These are phyloP conservation scores for Brachionus paranguensis DNA, from an alignment of 1,140 invertebrate species.

Conservation along the genomic window DNA sequence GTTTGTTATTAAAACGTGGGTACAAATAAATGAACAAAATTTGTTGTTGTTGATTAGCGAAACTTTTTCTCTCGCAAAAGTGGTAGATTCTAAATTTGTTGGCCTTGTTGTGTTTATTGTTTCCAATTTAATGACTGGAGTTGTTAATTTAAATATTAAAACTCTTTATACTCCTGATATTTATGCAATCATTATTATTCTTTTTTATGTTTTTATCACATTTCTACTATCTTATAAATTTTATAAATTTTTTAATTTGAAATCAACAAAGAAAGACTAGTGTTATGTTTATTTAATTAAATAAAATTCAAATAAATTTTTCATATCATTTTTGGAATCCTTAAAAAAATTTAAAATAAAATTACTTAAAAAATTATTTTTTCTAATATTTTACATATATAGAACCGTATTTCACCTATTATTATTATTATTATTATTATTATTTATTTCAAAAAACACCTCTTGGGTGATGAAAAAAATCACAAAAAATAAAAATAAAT, in stretches of 20 bases:
- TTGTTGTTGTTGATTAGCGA: neutral
- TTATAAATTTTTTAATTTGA: neutral
- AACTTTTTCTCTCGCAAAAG: neutral
- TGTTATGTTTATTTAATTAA: neutral
- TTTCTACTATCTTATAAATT: neutral
- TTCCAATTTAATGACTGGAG: conserved; percentile 71
- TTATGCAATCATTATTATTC: neutral
- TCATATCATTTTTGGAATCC: too few relatives aligned
- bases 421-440: too few relatives aligned
- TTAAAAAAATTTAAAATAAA: too few relatives aligned
- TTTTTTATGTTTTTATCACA: neutral
- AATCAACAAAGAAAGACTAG: neutral
- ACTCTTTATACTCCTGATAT: neutral
- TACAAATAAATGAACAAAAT: neutral
- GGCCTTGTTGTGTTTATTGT: conserved; percentile 71
- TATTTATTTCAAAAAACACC: too few relatives aligned
- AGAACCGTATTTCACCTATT: too few relatives aligned
- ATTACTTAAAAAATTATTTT: too few relatives aligned
- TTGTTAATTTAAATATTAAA: conserved; percentile 63
- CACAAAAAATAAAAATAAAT: too few relatives aligned
- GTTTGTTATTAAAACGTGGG: neutral
- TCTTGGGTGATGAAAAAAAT: too few relatives aligned
- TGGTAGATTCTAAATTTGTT: conserved; percentile 54
- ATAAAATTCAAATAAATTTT: neutral
- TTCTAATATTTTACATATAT: too few relatives aligned